Percentiles rank a stretch among this genome's conserved stretches.
phyloP scores from a whole-genome alignment of 2,113 vertebrate species.

The Etia nguti region DNA sequence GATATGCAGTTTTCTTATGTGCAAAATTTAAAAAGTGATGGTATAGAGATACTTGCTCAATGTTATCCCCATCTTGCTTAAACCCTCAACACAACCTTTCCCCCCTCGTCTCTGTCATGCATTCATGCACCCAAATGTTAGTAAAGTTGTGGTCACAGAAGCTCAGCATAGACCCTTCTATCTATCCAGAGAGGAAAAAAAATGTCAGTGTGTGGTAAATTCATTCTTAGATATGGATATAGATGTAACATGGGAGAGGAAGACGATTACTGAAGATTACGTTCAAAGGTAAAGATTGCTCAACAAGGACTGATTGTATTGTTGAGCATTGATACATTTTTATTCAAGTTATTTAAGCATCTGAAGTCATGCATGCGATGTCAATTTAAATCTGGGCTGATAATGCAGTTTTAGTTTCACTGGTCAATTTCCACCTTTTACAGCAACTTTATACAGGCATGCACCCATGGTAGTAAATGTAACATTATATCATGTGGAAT shows the following conservation, averaged over 20 bases:
- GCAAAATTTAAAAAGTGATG: not conserved
- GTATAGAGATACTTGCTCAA: not conserved
- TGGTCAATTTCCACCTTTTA: too few species aligned
- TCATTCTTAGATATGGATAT: not conserved
- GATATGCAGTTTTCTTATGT: not conserved
- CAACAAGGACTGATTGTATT: not conserved
- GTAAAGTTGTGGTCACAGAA: not conserved
- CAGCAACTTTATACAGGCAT: too few species aligned
- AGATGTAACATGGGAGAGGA: not conserved
- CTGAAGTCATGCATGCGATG: not conserved
- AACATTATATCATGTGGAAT: not conserved
- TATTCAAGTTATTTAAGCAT: accelerated
- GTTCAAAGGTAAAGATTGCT: too few species aligned
- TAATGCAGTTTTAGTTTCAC: too few species aligned
- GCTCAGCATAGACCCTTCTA: not conserved
- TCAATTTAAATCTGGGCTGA: accelerated
- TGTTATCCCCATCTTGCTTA: not conserved
- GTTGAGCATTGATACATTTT: not conserved
- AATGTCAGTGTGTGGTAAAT: not conserved
- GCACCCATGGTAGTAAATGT: too few species aligned
- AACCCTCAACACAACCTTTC: not conserved
- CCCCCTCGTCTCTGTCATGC: not conserved
- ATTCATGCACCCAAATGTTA: not conserved
- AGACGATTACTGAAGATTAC: not conserved
- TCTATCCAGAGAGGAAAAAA: not conserved